phyloP scores from a whole-genome alignment of 2,888 invertebrate species.

The Limnephilus lunatus region DNA sequence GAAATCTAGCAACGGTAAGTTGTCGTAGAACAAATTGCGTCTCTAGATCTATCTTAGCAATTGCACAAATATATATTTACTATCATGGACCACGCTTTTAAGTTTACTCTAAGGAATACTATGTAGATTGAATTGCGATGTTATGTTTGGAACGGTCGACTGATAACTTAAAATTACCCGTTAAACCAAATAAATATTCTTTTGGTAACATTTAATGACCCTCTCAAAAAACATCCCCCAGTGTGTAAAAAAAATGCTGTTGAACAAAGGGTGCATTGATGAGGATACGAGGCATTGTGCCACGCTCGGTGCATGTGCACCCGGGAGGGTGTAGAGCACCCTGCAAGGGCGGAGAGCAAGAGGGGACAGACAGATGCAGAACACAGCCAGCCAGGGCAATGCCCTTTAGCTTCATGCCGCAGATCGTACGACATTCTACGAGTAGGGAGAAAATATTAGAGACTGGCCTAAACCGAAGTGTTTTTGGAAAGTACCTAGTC shows the following conservation, averaged over 20 bases:
- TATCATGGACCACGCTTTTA: background rate
- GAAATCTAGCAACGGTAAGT: background rate
- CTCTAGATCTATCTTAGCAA: background rate
- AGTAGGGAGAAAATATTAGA: slow-evolving; percentile 72
- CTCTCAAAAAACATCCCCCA: slow-evolving; percentile 27
- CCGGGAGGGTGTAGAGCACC: slow-evolving; percentile 14
- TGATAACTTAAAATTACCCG: background rate
- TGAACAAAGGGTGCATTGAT: slow-evolving; percentile 50
- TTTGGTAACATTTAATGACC: slow-evolving; percentile 23
- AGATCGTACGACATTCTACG: slow-evolving; percentile 61
- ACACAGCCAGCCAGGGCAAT: slow-evolving; percentile 48
- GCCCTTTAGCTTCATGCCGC: slow-evolving; percentile 58
- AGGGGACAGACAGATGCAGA: slow-evolving; percentile 57
- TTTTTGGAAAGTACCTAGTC: background rate
- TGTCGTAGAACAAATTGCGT: background rate
- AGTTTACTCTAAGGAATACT: background rate
- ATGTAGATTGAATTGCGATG: background rate
- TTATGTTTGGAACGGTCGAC: background rate
- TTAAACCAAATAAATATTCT: slow-evolving; percentile 2
- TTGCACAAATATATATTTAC: background rate
- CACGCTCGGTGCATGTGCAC: slow-evolving; percentile 28
- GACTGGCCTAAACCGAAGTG: slow-evolving; percentile 69
- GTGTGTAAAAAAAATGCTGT: background rate
- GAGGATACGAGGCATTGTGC: slow-evolving; percentile 39
- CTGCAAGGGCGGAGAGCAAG: slow-evolving; percentile 12